These are phyloP conservation scores for Hozukius guyotensis DNA, from an alignment of 2,797 vertebrate species.

Conservation along the genomic window DNA sequence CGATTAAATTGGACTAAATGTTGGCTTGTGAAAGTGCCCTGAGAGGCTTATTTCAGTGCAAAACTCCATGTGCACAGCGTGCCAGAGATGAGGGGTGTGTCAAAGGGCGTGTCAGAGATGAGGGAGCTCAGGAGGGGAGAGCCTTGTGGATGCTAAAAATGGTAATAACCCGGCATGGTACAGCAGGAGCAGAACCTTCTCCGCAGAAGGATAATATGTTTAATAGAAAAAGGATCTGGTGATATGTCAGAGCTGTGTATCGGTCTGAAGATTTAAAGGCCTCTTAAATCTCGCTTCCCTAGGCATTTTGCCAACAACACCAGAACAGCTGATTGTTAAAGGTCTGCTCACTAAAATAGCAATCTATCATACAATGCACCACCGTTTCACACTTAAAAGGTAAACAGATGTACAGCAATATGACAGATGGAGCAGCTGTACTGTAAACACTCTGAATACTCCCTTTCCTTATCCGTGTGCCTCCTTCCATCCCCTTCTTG, in stretches of 20 bases:
- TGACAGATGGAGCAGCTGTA: constrained; percentile 26
- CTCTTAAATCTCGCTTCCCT: background rate
- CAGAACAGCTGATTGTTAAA: background rate
- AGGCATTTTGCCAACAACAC: background rate
- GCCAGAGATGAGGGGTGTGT: constrained; percentile 3
- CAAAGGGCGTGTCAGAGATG: background rate
- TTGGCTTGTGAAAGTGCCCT: too few species aligned
- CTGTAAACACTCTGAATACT: constrained; percentile 33
- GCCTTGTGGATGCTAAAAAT: background rate
- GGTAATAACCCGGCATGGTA: background rate
- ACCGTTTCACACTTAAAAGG: background rate
- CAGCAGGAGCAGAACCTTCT: background rate
- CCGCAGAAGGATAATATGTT: background rate
- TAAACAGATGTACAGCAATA: constrained; percentile 20
- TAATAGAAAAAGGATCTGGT: background rate
- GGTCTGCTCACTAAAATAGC: background rate
- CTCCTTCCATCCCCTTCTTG: background rate
- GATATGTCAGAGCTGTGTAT: constrained; percentile 7
- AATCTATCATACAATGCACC: background rate
- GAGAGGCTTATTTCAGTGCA: background rate
- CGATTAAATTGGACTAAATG: too few species aligned
- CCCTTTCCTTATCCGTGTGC: constrained; percentile 3
- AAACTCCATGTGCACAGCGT: background rate
- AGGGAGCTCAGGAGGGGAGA: background rate
- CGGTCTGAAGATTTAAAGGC: constrained; percentile 13